phyloP scores from a whole-genome alignment of 2,113 vertebrate genomes.

The Chrysemys picta region DNA sequence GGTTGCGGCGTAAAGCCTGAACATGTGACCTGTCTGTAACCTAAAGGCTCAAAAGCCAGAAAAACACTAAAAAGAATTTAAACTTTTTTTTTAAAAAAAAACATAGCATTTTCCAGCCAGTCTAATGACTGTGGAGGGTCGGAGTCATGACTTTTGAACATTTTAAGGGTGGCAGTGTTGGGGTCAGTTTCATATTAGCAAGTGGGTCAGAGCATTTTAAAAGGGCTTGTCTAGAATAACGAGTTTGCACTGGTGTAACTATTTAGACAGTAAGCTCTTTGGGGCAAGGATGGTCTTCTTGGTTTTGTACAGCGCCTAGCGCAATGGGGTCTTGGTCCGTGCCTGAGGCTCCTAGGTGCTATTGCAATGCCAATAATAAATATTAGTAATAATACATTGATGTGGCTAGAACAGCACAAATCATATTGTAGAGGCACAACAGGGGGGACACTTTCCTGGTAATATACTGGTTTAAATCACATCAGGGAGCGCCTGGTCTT shows the following conservation, averaged over 20 bases:
- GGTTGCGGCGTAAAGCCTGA: not conserved
- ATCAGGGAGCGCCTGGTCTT: not conserved
- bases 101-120: not conserved
- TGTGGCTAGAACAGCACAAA: not conserved
- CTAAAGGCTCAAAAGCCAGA: not conserved
- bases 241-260: accelerated
- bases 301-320: not conserved
- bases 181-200: not conserved
- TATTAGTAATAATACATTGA: not conserved
- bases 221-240: not conserved
- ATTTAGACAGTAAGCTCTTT: not conserved
- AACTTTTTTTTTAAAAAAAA: not conserved
- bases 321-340: not conserved
- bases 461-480: not conserved
- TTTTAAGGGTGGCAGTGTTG: not conserved
- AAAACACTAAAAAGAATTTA: not conserved
- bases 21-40: not conserved
- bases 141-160: not conserved
- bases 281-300: not conserved
- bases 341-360: not conserved
- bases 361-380: not conserved
- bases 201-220: not conserved
- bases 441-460: not conserved
- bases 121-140: not conserved
- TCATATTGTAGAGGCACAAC: not conserved